Percentiles rank a stretch among this genome's conserved stretches.
These are phyloP conservation scores for Darevskia nairensis DNA, from an alignment of 2,797 vertebrate genomes.

Conservation along the genomic window DNA sequence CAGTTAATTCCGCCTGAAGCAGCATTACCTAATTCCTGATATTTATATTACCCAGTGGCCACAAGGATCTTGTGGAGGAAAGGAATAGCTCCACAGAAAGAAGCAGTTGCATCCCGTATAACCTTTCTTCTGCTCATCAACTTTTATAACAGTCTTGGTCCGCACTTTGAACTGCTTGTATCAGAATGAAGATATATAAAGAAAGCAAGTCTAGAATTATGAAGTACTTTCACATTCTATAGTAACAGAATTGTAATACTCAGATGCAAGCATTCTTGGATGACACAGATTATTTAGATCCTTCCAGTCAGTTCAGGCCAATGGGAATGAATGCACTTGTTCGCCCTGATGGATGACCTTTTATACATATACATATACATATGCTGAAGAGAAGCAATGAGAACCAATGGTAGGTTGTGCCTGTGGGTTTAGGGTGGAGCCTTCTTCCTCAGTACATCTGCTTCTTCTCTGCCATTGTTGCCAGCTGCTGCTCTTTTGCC, in stretches of 20 bases:
- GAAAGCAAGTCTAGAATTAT: neutral
- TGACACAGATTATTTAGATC: too few relatives aligned
- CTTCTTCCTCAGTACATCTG: too few relatives aligned
- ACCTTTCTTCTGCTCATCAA: neutral
- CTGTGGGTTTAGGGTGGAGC: too few relatives aligned
- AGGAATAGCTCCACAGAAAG: neutral
- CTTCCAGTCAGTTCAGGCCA: too few relatives aligned
- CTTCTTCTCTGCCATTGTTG: too few relatives aligned
- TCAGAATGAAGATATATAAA: neutral
- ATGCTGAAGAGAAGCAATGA: too few relatives aligned
- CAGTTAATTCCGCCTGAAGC: slow-evolving; percentile 43
- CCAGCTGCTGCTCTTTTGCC: too few relatives aligned
- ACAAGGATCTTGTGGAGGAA: slow-evolving; percentile 10
- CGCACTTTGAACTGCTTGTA: neutral
- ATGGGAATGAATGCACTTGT: too few relatives aligned
- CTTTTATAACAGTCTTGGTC: slow-evolving; percentile 50
- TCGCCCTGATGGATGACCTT: too few relatives aligned
- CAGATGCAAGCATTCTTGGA: neutral
- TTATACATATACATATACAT: too few relatives aligned
- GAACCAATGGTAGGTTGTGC: too few relatives aligned
- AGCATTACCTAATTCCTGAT: neutral
- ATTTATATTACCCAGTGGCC: neutral
- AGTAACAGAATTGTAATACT: neutral
- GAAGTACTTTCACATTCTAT: neutral
- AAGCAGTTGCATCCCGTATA: neutral